Conservation (phyloP, 2,888 invertebrate species). For the Eulithis prunata region DNA sequence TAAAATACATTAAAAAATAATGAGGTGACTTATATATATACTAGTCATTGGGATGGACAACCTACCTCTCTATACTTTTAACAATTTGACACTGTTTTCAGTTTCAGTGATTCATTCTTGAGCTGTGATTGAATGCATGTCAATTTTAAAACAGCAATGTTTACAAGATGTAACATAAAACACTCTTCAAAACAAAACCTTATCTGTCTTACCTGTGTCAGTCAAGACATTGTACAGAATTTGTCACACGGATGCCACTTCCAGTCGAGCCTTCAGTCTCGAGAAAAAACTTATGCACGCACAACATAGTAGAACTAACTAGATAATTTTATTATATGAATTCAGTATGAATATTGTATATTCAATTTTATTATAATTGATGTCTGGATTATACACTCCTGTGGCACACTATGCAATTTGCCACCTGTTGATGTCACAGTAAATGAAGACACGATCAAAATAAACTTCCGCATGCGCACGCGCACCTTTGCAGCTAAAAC, state of each 20-base stretch:
- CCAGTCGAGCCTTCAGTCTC: no score
- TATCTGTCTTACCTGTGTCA: no score
- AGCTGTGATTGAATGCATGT: slow-evolving; percentile 9
- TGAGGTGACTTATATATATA: no score
- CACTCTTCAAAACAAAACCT: background rate
- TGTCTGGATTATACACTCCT: background rate
- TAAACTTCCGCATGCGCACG: slow-evolving; percentile 71
- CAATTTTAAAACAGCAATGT: slow-evolving; percentile 11
- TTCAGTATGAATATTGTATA: background rate
- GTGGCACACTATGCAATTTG: slow-evolving; percentile 54
- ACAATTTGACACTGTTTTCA: slow-evolving; percentile 1
- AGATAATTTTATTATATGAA: no score
- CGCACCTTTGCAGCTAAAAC: slow-evolving; percentile 17
- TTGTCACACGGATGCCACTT: no score
- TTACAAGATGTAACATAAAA: slow-evolving; percentile 12
- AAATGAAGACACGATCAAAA: slow-evolving; percentile 62
- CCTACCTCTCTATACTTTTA: slow-evolving; percentile 8
- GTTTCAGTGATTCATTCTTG: slow-evolving; percentile 15
- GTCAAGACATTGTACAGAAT: no score
- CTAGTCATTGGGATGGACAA: no score
- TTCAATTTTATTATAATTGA: background rate
- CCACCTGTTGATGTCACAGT: slow-evolving; percentile 55
- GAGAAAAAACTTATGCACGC: no score
- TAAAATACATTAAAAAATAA: no score
- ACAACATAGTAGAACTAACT: no score